These are phyloP conservation scores for Tyria jacobaeae DNA, from an alignment of 2,888 invertebrate genomes.

Conservation along the genomic window DNA sequence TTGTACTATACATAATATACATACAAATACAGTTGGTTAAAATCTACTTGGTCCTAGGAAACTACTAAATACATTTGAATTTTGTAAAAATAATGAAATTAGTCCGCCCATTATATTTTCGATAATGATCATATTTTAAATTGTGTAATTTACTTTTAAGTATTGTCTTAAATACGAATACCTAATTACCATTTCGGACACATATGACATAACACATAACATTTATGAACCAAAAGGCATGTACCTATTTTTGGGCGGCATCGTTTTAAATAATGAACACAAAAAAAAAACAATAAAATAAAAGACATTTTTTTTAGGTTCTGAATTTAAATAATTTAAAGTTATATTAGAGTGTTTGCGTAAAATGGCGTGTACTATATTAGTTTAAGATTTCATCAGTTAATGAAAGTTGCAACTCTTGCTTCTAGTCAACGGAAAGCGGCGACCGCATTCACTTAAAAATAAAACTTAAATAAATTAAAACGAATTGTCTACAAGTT, in stretches of 20 bases:
- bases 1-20: slow-evolving; percentile 15
- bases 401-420: slow-evolving; percentile 41
- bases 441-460: slow-evolving; percentile 41
- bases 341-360: slow-evolving; percentile 2
- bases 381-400: slow-evolving; percentile 37
- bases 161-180: not conserved
- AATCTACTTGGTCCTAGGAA: slow-evolving; percentile 63
- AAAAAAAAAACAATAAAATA: not conserved
- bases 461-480: not conserved
- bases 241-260: not conserved
- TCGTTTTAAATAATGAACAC: not conserved
- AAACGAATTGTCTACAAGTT: not conserved
- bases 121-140: not conserved
- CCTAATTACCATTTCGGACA: not conserved
- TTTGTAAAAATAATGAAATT: slow-evolving; percentile 31
- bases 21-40: no score
- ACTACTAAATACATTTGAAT: slow-evolving; percentile 14
- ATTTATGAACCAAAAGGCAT: not conserved
- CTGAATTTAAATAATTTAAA: not conserved
- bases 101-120: slow-evolving; percentile 47
- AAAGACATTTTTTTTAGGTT: slow-evolving; percentile 6
- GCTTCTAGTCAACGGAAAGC: slow-evolving; percentile 66
- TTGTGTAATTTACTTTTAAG: not conserved
- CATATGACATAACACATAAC: not conserved
- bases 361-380: slow-evolving; percentile 15